Evolutionary conservation across 2,888 invertebrate genomes (phyloP).

Genomic region (Plutella xylostella): DNA sequence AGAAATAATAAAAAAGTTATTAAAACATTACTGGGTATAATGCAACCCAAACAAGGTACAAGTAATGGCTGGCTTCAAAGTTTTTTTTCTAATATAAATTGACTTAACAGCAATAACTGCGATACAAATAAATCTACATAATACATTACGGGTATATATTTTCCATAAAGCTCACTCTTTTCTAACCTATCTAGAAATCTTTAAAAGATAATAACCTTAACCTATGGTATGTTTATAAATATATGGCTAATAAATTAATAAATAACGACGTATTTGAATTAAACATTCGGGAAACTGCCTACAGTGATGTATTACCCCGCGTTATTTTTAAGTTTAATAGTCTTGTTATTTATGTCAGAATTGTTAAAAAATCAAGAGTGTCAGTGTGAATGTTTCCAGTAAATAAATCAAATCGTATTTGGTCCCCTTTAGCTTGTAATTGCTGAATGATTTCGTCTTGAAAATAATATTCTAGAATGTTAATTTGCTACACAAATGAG

Average conservation of each 20-base stretch:
- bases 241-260: slow-evolving; percentile 55
- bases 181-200: slow-evolving; percentile 62
- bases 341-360: slow-evolving; percentile 38
- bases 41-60: slow-evolving; percentile 44
- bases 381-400: slow-evolving; percentile 30
- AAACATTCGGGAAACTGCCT: slow-evolving; percentile 41
- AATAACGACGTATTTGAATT: slow-evolving; percentile 16
- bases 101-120: slow-evolving; percentile 41
- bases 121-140: slow-evolving; percentile 38
- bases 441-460: slow-evolving; percentile 47
- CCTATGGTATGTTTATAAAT: slow-evolving; percentile 70
- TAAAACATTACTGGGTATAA: slow-evolving; percentile 38
- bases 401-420: slow-evolving; percentile 31
- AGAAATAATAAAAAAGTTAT: slow-evolving; percentile 44
- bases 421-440: slow-evolving; percentile 69
- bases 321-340: slow-evolving; percentile 25
- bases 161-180: slow-evolving; percentile 66
- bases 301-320: slow-evolving; percentile 48
- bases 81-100: slow-evolving; percentile 41
- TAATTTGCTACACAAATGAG: slow-evolving; percentile 34
- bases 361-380: slow-evolving; percentile 44
- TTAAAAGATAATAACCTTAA: slow-evolving; percentile 64
- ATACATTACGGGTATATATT: slow-evolving; percentile 46
- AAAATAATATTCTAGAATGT: slow-evolving; percentile 15
- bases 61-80: slow-evolving; percentile 50